Conservation (phyloP, 2,797 vertebrate genomes). For the Anableps anableps region DNA sequence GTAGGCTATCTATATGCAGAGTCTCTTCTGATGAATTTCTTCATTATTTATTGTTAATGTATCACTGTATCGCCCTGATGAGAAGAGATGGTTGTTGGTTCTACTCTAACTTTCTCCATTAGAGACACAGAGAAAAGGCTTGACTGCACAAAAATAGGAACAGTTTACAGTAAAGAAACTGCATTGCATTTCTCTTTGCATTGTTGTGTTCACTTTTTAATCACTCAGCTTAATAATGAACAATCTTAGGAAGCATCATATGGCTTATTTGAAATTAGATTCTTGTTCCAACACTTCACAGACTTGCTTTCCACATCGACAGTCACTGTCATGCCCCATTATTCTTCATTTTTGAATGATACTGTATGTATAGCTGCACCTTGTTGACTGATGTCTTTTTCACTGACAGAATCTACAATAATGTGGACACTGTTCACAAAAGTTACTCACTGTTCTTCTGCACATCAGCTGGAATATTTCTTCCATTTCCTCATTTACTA, state of each 20-base stretch:
- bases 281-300: neutral
- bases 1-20: slow-evolving; percentile 90
- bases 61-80: slow-evolving; percentile 75
- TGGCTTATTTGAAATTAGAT: neutral
- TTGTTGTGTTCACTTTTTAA: neutral
- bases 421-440: neutral
- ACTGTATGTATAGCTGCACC: neutral
- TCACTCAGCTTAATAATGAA: neutral
- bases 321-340: neutral
- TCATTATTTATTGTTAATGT: slow-evolving; percentile 88
- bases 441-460: too few species aligned
- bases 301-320: neutral
- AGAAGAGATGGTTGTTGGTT: slow-evolving; percentile 68
- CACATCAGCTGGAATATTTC: too few species aligned
- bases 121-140: slow-evolving; percentile 17
- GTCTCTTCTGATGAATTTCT: slow-evolving; percentile 83
- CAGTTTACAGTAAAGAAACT: slow-evolving; percentile 6
- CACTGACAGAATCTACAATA: neutral
- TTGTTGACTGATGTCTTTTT: neutral
- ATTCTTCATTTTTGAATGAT: neutral
- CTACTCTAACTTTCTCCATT: slow-evolving; percentile 31
- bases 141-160: slow-evolving; percentile 23
- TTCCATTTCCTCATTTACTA: too few species aligned
- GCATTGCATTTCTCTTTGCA: neutral
- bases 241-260: neutral